Percentiles rank a stretch among this genome's conserved stretches.
Evolutionary conservation across 2,888 invertebrate species (phyloP).

Genomic region (Drosophila mimica): DNA sequence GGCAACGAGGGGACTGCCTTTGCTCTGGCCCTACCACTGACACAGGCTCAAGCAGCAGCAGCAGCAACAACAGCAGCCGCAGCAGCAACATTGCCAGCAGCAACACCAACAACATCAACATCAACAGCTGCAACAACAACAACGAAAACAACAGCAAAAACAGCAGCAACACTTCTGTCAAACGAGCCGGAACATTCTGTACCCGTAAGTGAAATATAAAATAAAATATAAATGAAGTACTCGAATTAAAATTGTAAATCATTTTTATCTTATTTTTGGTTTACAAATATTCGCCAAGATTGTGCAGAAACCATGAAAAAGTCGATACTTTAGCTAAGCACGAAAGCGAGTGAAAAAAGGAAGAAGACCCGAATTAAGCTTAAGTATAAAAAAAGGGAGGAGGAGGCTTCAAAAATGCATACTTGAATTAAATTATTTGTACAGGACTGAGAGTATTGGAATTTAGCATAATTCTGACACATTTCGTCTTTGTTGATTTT

Average conservation of each 20-base stretch:
- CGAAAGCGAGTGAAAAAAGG: neutral
- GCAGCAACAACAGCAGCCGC: slow-evolving; percentile 48
- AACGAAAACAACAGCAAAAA: slow-evolving; percentile 58
- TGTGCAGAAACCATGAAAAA: neutral
- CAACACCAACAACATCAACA: slow-evolving; percentile 60
- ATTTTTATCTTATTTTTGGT: neutral
- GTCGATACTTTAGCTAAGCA: neutral
- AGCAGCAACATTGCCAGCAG: slow-evolving; percentile 24
- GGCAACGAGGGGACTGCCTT: slow-evolving; percentile 66
- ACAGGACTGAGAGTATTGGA: neutral
- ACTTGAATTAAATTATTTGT: neutral
- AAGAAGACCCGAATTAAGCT: neutral
- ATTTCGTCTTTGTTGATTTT: neutral
- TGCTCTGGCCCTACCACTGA: slow-evolving; percentile 85
- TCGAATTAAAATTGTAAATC: neutral
- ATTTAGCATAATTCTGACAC: neutral
- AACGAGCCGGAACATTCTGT: slow-evolving; percentile 86
- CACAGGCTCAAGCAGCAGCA: slow-evolving; percentile 72
- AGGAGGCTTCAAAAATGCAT: neutral
- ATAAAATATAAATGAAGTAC: neutral
- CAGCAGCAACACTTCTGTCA: slow-evolving; percentile 82
- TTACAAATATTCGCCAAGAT: neutral
- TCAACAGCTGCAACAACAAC: slow-evolving; percentile 77
- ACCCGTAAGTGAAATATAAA: slow-evolving; percentile 83
- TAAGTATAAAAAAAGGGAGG: neutral